Base-by-base conservation (phyloP, 2,797 vertebrate genomes). In the Rousettus madagascariensis region DNA sequence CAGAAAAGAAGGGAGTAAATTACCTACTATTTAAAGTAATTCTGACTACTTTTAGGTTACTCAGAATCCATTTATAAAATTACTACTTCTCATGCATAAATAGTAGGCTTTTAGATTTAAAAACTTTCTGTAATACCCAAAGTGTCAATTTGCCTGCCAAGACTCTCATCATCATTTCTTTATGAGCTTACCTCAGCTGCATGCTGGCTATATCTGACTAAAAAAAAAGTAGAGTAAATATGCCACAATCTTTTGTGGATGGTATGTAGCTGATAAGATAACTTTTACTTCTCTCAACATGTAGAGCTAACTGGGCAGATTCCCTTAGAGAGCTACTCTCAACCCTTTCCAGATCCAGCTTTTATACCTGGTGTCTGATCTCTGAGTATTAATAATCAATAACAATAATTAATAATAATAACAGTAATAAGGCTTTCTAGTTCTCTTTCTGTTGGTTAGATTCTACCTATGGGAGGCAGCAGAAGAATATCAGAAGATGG, bases 1-100 rank as follows among this genome's bases (percentile, higher is more conserved):
- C 66, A 82, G 89, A 95, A 95, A 66, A 68, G 53, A 86, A 55
- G 33, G 55, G 24, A 89, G 59, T 59, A 89, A 96, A 96, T 96
- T 80, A 30, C 41, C 63, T 28, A 49, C 83, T 96, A 68, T 86
- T 94, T 75, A 55, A 96, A 94, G 78, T 85, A 95, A 93, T 53
- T 71, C 61, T 69, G 79, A 69, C 36, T 95, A 51, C 46, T 95
- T 90, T 89, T 80, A 91, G 78, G 53, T 83, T 95, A 86, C 93
- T 96, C 74, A 86, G 69, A 96, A 94, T 89, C 95, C 93, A 94
- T 96, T 96, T 94, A 92, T 93, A 89, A 97, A 95, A 97, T 96
- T 83, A 72, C 59, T 80, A 38, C 43, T 91, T 96, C 69, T 75
- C 66, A 57, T 80, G 93, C n/a, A 88, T 72, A 80, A 82, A 46